A percentile compares a stretch with the other conserved stretches of the same genome.
phyloP scores from a whole-genome alignment of 2,113 vertebrate genomes.

The Misgurnus mizolepis region DNA sequence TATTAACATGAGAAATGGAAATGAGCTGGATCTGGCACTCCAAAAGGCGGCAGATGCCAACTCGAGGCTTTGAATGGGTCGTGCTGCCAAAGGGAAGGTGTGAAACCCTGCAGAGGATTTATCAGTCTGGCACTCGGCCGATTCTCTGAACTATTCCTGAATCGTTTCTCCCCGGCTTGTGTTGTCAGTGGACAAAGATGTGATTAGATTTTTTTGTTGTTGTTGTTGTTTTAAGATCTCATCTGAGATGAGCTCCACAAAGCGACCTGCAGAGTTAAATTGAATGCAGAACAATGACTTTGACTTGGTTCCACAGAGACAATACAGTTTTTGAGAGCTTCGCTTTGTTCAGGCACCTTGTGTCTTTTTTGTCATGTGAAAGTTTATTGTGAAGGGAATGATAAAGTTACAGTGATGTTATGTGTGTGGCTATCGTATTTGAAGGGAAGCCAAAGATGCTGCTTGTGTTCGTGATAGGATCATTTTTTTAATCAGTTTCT shows the following conservation, averaged over 20 bases:
- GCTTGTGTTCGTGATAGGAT: not conserved
- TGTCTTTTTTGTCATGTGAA: not conserved
- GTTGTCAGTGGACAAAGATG: not conserved
- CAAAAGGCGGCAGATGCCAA: slow-evolving; percentile 39
- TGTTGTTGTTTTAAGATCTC: not conserved
- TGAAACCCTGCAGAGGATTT: slow-evolving; percentile 16
- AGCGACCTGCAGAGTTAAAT: not conserved
- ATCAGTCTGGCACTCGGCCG: not conserved
- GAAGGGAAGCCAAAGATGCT: not conserved
- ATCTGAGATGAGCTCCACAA: not conserved
- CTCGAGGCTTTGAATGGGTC: slow-evolving; percentile 26
- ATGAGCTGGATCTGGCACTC: slow-evolving; percentile 29
- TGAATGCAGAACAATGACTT: not conserved
- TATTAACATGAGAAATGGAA: slow-evolving; percentile 18
- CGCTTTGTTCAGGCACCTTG: not conserved
- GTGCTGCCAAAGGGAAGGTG: slow-evolving; percentile 27
- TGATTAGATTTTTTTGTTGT: not conserved
- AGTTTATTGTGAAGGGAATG: not conserved
- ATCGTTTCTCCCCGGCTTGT: not conserved
- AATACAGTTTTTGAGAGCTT: not conserved
- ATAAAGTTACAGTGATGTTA: not conserved
- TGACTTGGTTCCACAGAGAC: not conserved
- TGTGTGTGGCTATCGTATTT: not conserved
- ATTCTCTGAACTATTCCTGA: slow-evolving; percentile 9
- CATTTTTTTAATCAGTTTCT: not conserved